Base-by-base conservation (phyloP, 53 echinoderm and acorn worm species). In the Actinopyga echinites region DNA sequence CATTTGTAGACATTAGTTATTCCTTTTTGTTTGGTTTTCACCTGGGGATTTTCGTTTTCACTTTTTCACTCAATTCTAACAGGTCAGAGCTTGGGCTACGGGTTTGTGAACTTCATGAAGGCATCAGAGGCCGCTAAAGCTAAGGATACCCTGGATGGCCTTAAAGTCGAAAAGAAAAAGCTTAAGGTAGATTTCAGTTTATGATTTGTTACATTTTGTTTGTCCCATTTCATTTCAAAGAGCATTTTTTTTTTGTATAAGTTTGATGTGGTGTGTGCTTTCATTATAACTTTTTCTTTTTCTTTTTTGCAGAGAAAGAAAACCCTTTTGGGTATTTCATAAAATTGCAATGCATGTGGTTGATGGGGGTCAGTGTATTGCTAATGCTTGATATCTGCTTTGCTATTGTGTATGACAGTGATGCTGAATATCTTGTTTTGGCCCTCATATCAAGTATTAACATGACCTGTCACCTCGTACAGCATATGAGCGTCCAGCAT, bases 21-120 rank as follows among this genome's bases (percentile, higher is more conserved):
- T 65, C 75, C 81, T 84, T 80, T 95, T 73, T 78, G 79, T 89
- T 86, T 89, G 77, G 77, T 77, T 77, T 77, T 77, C 77, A 77
- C 77, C 77, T 77, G 77, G 77, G 77, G 77, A 77, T 77, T 95
- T 77, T 75, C 90, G 87, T 88, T 88, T 85, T 87, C 75, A 66
- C 79, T 66, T 75, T 80, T 87, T 83, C 69, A 67, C 74, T 87
- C 59, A 82, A 74, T 79, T 83, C 77, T 85, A 69, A 92, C 92
- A 93, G 99, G 99, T 86, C 99, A 99, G 68, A 95, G 94, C 74
- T 91, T 99, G 83, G 99, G 99, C 57, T 99, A 97, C 87, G 99
- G 94, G 82, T 99, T 99, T 87, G 99, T 99, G 43, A 99, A 99
- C 90, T 99, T 90, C 89, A 92, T 94, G 90, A 99, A 99, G 88